Percentiles rank a stretch among this genome's conserved stretches.
phyloP scores from a whole-genome alignment of 2,113 vertebrate genomes.

The Oncorhynchus mykiss region DNA sequence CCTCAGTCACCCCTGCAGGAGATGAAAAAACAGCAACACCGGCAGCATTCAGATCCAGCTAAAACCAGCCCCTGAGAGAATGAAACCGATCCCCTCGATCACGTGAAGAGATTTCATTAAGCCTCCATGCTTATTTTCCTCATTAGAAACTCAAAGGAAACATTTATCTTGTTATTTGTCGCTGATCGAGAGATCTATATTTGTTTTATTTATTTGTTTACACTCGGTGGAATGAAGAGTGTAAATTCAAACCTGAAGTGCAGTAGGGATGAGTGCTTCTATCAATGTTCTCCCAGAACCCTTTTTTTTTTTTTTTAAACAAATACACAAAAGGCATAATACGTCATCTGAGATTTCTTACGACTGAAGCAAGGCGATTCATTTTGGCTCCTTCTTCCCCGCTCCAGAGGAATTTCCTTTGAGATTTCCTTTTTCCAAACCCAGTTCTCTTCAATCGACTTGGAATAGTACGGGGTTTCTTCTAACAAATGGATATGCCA shows the following conservation, averaged over 20 bases:
- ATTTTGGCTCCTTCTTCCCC: not conserved
- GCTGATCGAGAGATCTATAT: not conserved
- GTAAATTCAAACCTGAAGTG: constrained; percentile 10
- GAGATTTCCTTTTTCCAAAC: not conserved
- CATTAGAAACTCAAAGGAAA: constrained; percentile 6
- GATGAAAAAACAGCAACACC: not conserved
- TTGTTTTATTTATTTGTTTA: not conserved
- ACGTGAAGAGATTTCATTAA: not conserved
- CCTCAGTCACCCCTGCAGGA: not conserved
- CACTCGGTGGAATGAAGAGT: not conserved
- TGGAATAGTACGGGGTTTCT: not conserved
- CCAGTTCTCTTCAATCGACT: not conserved
- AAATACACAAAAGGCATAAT: not conserved
- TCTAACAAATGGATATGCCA: not conserved
- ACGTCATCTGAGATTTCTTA: not conserved
- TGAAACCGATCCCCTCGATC: not conserved
- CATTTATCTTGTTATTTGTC: not conserved
- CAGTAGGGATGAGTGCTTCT: not conserved
- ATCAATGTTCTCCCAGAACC: not conserved
- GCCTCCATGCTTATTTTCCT: not conserved
- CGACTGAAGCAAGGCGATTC: constrained; percentile 1
- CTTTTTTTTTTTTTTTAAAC: not conserved
- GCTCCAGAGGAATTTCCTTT: not conserved
- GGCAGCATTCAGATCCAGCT: not conserved
- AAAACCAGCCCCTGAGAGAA: not conserved